Percentiles rank a stretch among this genome's conserved stretches.
Evolutionary conservation across 2,113 vertebrate species (phyloP).

Genomic region (Tapirus terrestris): DNA sequence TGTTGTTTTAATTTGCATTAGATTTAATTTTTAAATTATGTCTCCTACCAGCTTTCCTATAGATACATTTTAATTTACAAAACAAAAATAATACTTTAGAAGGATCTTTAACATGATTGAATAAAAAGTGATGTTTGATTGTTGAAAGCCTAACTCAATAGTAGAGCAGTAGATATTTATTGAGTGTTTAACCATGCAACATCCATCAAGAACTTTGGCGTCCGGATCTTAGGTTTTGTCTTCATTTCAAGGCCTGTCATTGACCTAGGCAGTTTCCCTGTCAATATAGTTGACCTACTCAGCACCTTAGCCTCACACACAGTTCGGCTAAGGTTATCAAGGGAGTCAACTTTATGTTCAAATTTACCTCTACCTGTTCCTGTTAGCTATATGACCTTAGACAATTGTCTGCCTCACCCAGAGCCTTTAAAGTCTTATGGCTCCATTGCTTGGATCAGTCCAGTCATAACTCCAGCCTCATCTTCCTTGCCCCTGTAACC

Average conservation of each 20-base stretch:
- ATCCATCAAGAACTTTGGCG: neutral
- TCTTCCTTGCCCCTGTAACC: neutral
- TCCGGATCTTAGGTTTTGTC: neutral
- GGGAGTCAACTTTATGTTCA: neutral
- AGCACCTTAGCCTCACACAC: neutral
- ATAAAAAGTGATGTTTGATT: neutral
- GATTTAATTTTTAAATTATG: neutral
- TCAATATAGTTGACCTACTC: neutral
- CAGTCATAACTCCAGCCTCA: neutral
- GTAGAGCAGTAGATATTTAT: neutral
- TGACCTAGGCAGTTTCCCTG: neutral
- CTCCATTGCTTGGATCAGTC: neutral
- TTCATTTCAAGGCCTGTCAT: neutral
- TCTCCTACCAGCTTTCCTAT: neutral
- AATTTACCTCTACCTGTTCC: neutral
- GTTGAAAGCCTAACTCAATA: neutral
- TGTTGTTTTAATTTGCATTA: neutral
- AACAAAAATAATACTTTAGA: slow-evolving; percentile 32
- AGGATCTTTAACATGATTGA: neutral
- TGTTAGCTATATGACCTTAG: neutral
- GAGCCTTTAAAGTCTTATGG: neutral
- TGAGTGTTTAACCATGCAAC: neutral
- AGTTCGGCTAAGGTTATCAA: neutral
- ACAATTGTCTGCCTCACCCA: neutral
- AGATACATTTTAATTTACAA: neutral